Evolutionary conservation across 2,888 invertebrate species (phyloP).

Genomic region (Mechanitis messenoides): DNA sequence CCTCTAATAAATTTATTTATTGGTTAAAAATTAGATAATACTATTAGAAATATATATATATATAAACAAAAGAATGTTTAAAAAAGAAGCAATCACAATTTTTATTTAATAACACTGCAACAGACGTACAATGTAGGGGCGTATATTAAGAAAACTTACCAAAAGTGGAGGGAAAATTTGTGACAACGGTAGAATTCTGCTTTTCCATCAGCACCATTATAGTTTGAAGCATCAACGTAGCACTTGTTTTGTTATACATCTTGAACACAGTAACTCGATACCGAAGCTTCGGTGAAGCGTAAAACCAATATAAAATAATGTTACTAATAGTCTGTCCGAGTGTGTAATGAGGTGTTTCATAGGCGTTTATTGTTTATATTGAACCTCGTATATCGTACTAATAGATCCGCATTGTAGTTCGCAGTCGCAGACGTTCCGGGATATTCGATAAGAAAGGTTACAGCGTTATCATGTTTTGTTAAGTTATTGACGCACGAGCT

Average conservation of each 20-base stretch:
- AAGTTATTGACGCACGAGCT: conserved; percentile 71
- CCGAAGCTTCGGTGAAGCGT: conserved; percentile 33
- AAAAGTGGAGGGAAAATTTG: conserved; percentile 52
- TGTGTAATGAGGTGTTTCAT: conserved; percentile 49
- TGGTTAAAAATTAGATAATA: conserved; percentile 9
- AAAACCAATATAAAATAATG: conserved; percentile 42
- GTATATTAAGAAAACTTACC: conserved; percentile 46
- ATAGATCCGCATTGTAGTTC: conserved; percentile 55
- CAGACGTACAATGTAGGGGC: too few relatives aligned
- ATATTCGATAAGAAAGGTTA: conserved; percentile 70
- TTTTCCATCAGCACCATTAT: conserved; percentile 72
- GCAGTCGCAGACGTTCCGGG: conserved; percentile 74
- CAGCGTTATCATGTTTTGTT: conserved; percentile 69
- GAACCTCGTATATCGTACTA: conserved; percentile 47
- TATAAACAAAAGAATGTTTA: conserved; percentile 18
- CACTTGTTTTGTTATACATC: conserved; percentile 70
- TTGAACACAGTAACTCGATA: conserved; percentile 27
- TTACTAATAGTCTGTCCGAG: conserved; percentile 44
- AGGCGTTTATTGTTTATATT: conserved; percentile 56
- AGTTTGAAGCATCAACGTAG: conserved; percentile 70
- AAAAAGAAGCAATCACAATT: too few relatives aligned
- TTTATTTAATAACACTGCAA: too few relatives aligned
- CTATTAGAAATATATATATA: conserved; percentile 7
- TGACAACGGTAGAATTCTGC: conserved; percentile 64
- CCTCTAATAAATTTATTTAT: conserved; percentile 44